Percentiles rank a stretch among this genome's conserved stretches.
Conservation (phyloP, 1,140 invertebrate genomes). For the Hyles euphorbiae region DNA sequence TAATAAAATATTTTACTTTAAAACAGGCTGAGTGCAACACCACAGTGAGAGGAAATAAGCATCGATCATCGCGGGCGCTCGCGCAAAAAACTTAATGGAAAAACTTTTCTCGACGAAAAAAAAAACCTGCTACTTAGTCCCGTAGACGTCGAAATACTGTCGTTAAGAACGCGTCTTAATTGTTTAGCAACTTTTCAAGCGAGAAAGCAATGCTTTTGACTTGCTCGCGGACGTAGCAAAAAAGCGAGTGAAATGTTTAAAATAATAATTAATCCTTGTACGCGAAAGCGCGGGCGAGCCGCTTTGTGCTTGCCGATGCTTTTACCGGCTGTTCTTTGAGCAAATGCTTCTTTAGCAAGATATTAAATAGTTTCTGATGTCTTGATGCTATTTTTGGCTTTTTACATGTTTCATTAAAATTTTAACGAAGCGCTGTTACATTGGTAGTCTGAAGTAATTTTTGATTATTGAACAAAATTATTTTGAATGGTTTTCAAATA, state of each 20-base stretch:
- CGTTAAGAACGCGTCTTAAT: constrained; percentile 66
- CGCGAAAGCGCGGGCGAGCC: constrained; percentile 34
- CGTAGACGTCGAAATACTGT: constrained; percentile 53
- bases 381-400: constrained; percentile 38
- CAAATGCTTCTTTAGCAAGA: constrained; percentile 49
- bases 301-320: constrained; percentile 57
- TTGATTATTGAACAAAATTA: neutral
- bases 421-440: neutral
- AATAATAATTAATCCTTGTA: constrained; percentile 73
- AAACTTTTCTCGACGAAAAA: constrained; percentile 24
- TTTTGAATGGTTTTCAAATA: neutral
- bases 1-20: too few relatives aligned
- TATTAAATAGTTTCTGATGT: constrained; percentile 71
- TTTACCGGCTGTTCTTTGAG: constrained; percentile 53
- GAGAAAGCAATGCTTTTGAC: constrained; percentile 65
- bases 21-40: too few relatives aligned
- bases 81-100: constrained; percentile 29
- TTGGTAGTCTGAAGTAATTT: too few relatives aligned
- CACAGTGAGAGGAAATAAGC: too few relatives aligned
- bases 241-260: constrained; percentile 65
- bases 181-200: constrained; percentile 70
- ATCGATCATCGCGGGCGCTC: too few relatives aligned
- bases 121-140: constrained; percentile 50
- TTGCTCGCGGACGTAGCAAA: constrained; percentile 56
- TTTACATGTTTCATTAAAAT: constrained; percentile 6